Conservation (phyloP, 2,888 invertebrate species). For the Epistrophella euchroma region DNA sequence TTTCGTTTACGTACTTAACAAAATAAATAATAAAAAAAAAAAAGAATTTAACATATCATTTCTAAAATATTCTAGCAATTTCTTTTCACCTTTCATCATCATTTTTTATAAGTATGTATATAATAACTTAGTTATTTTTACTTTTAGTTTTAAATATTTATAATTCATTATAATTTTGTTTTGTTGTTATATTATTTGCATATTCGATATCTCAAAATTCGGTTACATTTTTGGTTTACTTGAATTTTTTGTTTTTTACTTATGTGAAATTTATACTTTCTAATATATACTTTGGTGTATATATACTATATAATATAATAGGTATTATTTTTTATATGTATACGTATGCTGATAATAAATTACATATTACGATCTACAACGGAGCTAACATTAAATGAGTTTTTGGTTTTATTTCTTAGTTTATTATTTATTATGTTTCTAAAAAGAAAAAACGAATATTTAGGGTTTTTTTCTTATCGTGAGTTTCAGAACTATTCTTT, state of each 20-base stretch:
- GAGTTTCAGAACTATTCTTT: conserved; percentile 31
- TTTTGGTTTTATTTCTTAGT: conserved; percentile 48
- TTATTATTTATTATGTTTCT: conserved; percentile 26
- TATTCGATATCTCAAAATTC: conserved; percentile 75
- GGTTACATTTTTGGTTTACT: conserved; percentile 66
- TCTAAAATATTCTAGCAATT: conserved; percentile 70
- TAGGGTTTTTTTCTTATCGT: conserved; percentile 25
- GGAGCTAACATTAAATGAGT: conserved; percentile 73
- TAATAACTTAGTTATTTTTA: conserved; percentile 70
- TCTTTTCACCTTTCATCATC: conserved; percentile 27
- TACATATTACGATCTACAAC: conserved; percentile 75
- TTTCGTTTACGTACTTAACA: conserved; percentile 73
- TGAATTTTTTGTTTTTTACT: conserved; percentile 36
- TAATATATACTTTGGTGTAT: conserved; percentile 62
- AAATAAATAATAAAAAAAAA: conserved; percentile 53
- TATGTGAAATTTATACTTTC: conserved; percentile 61
- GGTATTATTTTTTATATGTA: conserved; percentile 64
- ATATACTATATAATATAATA: conserved; percentile 69
- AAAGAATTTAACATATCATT: conserved; percentile 57
- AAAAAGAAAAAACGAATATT: conserved; percentile 27
- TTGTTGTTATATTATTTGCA: conserved; percentile 63
- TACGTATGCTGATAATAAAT: conserved; percentile 75
- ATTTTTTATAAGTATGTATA: conserved; percentile 60
- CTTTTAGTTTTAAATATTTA: conserved; percentile 70
- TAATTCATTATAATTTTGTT: conserved; percentile 58